phyloP scores from a whole-genome alignment of 2,888 invertebrate genomes.

The Scotopteryx bipunctaria region DNA sequence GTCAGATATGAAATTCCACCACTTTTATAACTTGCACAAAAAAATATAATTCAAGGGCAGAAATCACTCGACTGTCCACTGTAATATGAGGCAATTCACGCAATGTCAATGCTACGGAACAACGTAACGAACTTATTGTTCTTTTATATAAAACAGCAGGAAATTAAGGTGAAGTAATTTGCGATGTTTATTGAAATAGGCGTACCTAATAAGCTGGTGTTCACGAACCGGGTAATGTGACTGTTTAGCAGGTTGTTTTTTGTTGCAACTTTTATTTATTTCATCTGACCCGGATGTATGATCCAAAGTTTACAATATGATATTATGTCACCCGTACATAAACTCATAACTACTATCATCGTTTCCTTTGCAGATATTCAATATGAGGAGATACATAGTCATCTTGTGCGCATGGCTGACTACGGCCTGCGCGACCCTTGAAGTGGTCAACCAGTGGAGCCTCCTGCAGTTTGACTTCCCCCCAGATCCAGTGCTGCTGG shows the following conservation, averaged over 20 bases:
- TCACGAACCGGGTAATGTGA: no score
- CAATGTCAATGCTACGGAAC: slow-evolving; percentile 40
- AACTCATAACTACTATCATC: no score
- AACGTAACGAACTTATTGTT: slow-evolving; percentile 26
- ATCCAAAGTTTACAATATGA: no score
- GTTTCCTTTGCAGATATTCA: slow-evolving; percentile 35
- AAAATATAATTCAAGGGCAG: slow-evolving; percentile 37
- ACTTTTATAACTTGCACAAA: slow-evolving; percentile 26
- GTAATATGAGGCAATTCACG: slow-evolving; percentile 31
- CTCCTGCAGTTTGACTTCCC: slow-evolving; percentile 87
- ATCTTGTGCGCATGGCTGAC: slow-evolving; percentile 59
- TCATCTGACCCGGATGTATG: no score
- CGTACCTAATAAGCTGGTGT: no score
- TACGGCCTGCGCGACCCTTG: slow-evolving; percentile 74
- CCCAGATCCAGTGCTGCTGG: slow-evolving; percentile 81
- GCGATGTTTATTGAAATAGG: no score
- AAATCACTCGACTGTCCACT: slow-evolving; percentile 29
- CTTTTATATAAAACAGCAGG: slow-evolving; percentile 11
- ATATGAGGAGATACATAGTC: slow-evolving; percentile 55
- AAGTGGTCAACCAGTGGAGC: slow-evolving; percentile 88
- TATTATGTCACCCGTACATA: no score
- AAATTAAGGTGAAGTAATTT: background rate
- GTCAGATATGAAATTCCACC: slow-evolving; percentile 9
- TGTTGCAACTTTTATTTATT: no score
- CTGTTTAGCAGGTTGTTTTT: no score